Evolutionary conservation across 2,888 invertebrate species (phyloP), one percentile per base, ranked within the genome.

Genomic region (Platycheirus rosarum): DNA sequence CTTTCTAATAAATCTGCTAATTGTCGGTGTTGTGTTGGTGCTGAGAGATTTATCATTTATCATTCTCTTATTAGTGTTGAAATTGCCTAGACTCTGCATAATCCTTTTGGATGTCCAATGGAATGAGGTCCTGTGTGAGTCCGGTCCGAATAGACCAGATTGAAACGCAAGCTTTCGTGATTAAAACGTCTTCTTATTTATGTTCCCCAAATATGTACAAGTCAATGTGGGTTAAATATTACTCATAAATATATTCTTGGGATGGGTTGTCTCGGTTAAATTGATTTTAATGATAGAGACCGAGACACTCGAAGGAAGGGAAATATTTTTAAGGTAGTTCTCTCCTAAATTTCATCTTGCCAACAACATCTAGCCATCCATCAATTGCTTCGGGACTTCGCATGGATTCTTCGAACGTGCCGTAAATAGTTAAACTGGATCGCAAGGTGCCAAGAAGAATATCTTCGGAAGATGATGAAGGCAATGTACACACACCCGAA

Each of bases 171-270:
- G 48, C 26, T 68, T 78, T 55, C 13, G 53, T 62, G 37, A 62
- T 68, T 78, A 73, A 78, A 73, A 73, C 73, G 53, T 73, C 44
- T 48, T 68, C 37, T 29, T 51, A 57, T 57, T 40, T 14, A 51
- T 40, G 63, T 55, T 76, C 48, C 8, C 35, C 6, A 29, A 29
- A 20, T 44, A 6, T 23, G 2, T 2, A 9, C 18, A 65, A 55
- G 63, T 73, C 26, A 32, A 48, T 48, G 26, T 20, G 37, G 26
- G 37, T 20, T 35, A 14, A 23, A 6, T 29, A 37, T n/a, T 11
- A 16, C 44, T 2, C 44, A 16, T n/a, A 29, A 44, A 29, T 18
- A 51, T 29, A 35, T 32, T 53, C 20, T 26, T 2, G 42, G 53
- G 35, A 46, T 13, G 8, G 14, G 32, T 46, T 23, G 23, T 55